These are phyloP conservation scores for Hyles lineata DNA, from an alignment of 2,888 invertebrate genomes.

Conservation along the genomic window DNA sequence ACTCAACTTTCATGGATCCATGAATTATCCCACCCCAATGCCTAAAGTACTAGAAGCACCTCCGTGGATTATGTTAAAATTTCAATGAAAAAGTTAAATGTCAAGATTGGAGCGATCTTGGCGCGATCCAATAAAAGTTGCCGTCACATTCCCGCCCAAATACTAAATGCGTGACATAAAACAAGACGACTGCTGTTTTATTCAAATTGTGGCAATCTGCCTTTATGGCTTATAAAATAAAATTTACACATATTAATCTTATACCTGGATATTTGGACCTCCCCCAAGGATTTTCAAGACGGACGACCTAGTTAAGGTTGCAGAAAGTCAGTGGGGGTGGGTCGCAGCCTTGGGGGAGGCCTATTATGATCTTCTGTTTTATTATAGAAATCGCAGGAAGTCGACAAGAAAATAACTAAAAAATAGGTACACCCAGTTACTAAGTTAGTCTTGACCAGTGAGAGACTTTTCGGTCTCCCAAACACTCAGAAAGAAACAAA, in stretches of 20 bases:
- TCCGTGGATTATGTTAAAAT: constrained; percentile 30
- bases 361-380: too few species aligned
- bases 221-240: constrained; percentile 8
- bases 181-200: background rate
- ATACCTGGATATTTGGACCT: background rate
- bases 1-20: background rate
- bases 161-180: background rate
- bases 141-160: background rate
- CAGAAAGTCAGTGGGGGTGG: too few species aligned
- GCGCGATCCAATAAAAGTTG: constrained; percentile 17
- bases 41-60: background rate
- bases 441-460: too few species aligned
- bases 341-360: too few species aligned
- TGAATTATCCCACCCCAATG: background rate
- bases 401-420: too few species aligned
- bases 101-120: constrained; percentile 13
- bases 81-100: constrained; percentile 23
- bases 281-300: too few species aligned
- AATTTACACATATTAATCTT: constrained; percentile 9
- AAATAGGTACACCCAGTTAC: too few species aligned
- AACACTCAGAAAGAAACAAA: too few species aligned
- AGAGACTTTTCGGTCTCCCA: too few species aligned
- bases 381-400: too few species aligned
- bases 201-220: background rate
- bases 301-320: too few species aligned